Evolutionary conservation across 1,140 invertebrate species (phyloP), one percentile per base, ranked within the genome.

Genomic region (Leptinotarsa texana): DNA sequence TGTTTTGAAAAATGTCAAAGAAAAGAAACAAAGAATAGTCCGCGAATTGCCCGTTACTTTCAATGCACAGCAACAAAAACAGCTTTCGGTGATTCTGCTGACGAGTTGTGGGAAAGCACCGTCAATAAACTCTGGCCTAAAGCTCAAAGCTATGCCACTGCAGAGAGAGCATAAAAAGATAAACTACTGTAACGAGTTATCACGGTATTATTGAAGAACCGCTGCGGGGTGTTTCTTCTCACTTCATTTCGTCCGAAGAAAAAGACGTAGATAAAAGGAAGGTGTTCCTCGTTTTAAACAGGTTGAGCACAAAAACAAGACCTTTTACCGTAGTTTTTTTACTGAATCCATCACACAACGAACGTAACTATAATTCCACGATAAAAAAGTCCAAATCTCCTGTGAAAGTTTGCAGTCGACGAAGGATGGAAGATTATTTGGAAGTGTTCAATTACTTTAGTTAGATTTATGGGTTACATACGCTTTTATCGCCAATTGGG

Each of bases 221-320:
- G 63, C 63, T 33, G 21, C 21, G 21, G 63, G 63, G 63, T 65
- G 63, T 65, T 65, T 65, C 63, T 65, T 65, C 63, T 65, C 63
- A 65, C 63, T 65, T 65, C 63, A 65, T 24, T 33, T 65, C 63
- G 21, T 65, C 63, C 17, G 63, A 65, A 65, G 21, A 65, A 65
- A 33, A 65, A 65, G 63, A 65, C 63, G 63, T 57, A 65, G 63
- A 24, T 24, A 65, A 65, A 65, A 22, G 63, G 63, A 65, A 57
- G 51, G 51, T 57, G 51, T 57, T 17, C 51, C 51, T 57, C 63
- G 21, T 24, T 65, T 65, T 33, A 65, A 65, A 65, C 63, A 65
- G 63, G 63, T 65, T 65, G 63, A 21, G 63, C 63, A 65, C 27
- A 65, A 65, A 65, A 65, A 65, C 63, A 33, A 65, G 63, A 65